Conservation (phyloP, 2,888 invertebrate genomes). For the Tipula confusa region DNA sequence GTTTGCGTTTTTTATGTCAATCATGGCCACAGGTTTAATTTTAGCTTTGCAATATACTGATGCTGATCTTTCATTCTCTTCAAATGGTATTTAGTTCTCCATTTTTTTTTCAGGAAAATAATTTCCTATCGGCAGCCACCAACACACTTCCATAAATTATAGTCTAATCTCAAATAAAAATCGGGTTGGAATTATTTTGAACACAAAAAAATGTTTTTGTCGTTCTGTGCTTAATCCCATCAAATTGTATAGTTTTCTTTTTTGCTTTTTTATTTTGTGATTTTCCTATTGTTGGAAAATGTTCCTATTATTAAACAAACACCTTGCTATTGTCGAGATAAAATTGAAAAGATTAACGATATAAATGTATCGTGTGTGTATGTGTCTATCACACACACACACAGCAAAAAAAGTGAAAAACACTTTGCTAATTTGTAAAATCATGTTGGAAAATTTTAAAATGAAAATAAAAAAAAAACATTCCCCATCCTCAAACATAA, state of each 20-base stretch:
- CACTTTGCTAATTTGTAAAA: slow-evolving; percentile 20
- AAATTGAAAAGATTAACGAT: background rate
- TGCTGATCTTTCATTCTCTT: too few relatives aligned
- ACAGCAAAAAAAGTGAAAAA: background rate
- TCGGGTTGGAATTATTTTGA: background rate
- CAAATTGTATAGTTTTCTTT: background rate
- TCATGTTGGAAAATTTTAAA: background rate
- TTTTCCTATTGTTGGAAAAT: background rate
- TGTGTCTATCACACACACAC: background rate
- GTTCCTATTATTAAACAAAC: slow-evolving; percentile 14
- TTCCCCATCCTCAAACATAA: background rate
- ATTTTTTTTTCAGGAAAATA: too few relatives aligned
- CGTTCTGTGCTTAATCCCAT: background rate
- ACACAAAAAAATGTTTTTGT: background rate
- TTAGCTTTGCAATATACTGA: too few relatives aligned
- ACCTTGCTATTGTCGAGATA: slow-evolving; percentile 25
- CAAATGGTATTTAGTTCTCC: too few relatives aligned
- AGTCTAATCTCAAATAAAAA: background rate
- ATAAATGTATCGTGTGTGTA: background rate
- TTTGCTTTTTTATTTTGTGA: background rate
- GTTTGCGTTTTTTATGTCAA: too few relatives aligned
- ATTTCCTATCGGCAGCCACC: background rate
- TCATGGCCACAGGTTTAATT: too few relatives aligned
- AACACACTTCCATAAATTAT: background rate
- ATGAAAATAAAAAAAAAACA: background rate